Percentiles rank a stretch among this genome's conserved stretches.
These are phyloP conservation scores for Phalloptychus januarius DNA, from an alignment of 2,797 vertebrate genomes.

Conservation along the genomic window DNA sequence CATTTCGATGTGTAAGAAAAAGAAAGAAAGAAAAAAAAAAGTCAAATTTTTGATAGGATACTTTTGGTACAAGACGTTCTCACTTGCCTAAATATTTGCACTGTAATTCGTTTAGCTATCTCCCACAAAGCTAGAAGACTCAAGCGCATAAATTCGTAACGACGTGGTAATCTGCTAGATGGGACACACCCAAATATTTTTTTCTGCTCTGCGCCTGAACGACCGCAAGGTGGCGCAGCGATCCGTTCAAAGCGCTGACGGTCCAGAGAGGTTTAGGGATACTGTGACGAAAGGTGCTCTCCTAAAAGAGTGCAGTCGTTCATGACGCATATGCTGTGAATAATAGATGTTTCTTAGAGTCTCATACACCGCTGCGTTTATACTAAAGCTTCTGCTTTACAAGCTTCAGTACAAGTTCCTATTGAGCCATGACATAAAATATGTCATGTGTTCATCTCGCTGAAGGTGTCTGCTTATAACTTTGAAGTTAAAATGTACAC, in stretches of 20 bases:
- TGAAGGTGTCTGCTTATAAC: background rate
- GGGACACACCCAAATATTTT: background rate
- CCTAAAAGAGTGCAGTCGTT: conserved; percentile 53
- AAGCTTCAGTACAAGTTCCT: background rate
- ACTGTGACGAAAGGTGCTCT: conserved; percentile 39
- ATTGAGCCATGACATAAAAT: background rate
- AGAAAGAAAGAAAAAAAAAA: background rate
- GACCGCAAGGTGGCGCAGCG: conserved; percentile 60
- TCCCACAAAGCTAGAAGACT: background rate
- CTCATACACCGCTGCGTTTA: conserved; percentile 45
- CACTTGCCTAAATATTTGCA: background rate
- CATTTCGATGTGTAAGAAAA: background rate
- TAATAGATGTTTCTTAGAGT: conserved; percentile 68
- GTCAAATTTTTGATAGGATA: background rate
- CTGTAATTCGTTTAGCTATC: background rate
- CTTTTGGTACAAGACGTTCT: background rate
- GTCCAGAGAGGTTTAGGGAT: conserved; percentile 36
- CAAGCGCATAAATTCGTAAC: background rate
- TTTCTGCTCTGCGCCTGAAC: background rate
- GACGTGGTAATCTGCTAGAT: background rate
- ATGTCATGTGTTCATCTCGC: background rate
- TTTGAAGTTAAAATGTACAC: background rate
- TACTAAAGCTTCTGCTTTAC: conserved; percentile 35
- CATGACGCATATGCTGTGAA: conserved; percentile 70
- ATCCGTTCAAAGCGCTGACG: background rate